These are phyloP conservation scores for Drosophila guanche DNA, from an alignment of 1,140 invertebrate genomes.

Conservation along the genomic window DNA sequence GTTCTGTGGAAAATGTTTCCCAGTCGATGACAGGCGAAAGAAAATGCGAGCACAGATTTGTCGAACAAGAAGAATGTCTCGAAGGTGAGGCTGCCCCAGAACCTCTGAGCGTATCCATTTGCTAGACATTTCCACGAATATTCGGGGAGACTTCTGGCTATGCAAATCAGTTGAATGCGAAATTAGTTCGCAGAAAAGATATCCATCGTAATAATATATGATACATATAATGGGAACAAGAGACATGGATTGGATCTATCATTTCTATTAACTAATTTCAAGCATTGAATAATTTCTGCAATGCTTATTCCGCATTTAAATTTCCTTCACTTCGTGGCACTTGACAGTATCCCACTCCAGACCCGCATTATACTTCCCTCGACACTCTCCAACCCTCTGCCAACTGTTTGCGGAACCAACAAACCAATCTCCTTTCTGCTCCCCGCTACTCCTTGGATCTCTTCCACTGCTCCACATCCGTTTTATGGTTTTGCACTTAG, in stretches of 20 bases:
- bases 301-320: background rate
- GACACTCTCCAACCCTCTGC: background rate
- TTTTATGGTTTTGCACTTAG: slow-evolving; percentile 74
- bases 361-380: slow-evolving; percentile 6
- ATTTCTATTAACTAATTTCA: background rate
- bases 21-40: slow-evolving; percentile 33
- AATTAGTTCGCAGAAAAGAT: slow-evolving; percentile 17
- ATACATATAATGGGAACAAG: background rate
- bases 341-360: background rate
- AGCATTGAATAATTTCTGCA: background rate
- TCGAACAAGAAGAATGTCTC: slow-evolving; percentile 1
- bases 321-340: background rate
- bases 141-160: slow-evolving; percentile 5
- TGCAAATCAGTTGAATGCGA: slow-evolving; percentile 34
- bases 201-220: slow-evolving; percentile 19
- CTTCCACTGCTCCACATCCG: slow-evolving; percentile 17
- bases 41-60: slow-evolving; percentile 19
- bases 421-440: slow-evolving; percentile 1
- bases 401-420: slow-evolving; percentile 1
- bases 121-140: slow-evolving; percentile 14
- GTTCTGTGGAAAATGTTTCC: slow-evolving; percentile 9
- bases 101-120: background rate
- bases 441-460: too few species aligned
- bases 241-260: background rate
- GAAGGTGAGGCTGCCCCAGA: slow-evolving; percentile 12